phyloP scores from a whole-genome alignment of 1,140 invertebrate genomes.

The Caenorhabditis remanei region DNA sequence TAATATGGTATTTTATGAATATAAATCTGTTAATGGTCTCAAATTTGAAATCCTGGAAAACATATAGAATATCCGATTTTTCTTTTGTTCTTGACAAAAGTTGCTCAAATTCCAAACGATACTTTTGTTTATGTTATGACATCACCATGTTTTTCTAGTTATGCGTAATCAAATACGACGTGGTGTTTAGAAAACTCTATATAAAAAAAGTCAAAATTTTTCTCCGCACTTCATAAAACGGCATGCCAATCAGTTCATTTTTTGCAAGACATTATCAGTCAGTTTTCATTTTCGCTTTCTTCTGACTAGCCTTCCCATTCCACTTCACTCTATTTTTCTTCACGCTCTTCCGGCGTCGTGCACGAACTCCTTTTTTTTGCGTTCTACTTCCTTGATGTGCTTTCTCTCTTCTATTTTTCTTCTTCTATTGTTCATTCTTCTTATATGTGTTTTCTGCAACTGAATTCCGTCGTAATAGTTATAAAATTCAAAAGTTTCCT shows the following conservation, averaged over 20 bases:
- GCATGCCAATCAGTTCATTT: background rate
- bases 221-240: background rate
- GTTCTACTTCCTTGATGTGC: constrained; percentile 7
- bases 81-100: no score
- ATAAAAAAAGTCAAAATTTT: no score
- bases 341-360: background rate
- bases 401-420: constrained; percentile 1
- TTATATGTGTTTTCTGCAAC: background rate
- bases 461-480: background rate
- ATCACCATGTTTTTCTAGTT: no score
- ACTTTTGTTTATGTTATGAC: no score
- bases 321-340: background rate
- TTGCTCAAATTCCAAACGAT: no score
- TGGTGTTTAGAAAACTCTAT: no score
- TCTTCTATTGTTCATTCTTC: no score
- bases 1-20: no score
- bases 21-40: no score
- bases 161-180: no score
- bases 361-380: background rate
- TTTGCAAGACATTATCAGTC: background rate
- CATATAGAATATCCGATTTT: no score
- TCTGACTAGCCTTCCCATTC: background rate
- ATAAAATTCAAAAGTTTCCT: constrained; percentile 1
- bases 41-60: no score
- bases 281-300: background rate